Base-by-base conservation (phyloP, 2,113 vertebrate species). In the Dromas ardeola region DNA sequence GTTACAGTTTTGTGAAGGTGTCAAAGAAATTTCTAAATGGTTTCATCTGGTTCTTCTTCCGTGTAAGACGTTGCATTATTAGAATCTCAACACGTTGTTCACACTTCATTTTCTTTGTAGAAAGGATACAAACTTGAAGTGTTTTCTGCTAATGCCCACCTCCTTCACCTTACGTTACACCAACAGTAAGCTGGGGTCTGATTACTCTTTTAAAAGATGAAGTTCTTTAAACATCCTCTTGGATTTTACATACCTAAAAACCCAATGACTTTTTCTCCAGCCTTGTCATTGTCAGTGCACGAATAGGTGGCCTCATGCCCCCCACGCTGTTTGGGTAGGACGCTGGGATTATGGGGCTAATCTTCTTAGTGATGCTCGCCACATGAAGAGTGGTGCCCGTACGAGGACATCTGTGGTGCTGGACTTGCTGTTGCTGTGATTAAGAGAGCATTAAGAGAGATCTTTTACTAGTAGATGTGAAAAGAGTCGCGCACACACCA, bases 401-500 rank as follows among this genome's bases (percentile, higher is more conserved):
- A 18, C 22, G 56, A 81, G 94, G 43, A 88, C 40, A 27, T 92
- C 94, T 62, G 6, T 72, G 67, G 83, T 88, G 79, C 56, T 86
- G n/a, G 82, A 67, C 96, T 97, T 96, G 77, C 73, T 93, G 30
- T 71, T 86, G 52, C 61, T 81, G 80, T 34, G 69, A 95, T 70
- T 96, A 83, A 81, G 90, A 97, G 88, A 86, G 70, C 96, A 91
- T 97, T 96, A 91, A 95, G 97, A 87, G 74, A 81, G 81, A 49
- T 86, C 87, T 96, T 89, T 89, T 86, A 70, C 66, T 81, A 66
- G 83, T 27, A 55, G 84, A 93, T 76, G 76, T 96, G 81, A 97
- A 95, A 97, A 90, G 91, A 94, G 93, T 95, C 96, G 56, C 96
- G 56, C 82, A 96, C 83, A 95, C 95, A 30, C 93, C 84, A 90